phyloP scores from a whole-genome alignment of 2,113 vertebrate genomes.

The Sula dactylatra region DNA sequence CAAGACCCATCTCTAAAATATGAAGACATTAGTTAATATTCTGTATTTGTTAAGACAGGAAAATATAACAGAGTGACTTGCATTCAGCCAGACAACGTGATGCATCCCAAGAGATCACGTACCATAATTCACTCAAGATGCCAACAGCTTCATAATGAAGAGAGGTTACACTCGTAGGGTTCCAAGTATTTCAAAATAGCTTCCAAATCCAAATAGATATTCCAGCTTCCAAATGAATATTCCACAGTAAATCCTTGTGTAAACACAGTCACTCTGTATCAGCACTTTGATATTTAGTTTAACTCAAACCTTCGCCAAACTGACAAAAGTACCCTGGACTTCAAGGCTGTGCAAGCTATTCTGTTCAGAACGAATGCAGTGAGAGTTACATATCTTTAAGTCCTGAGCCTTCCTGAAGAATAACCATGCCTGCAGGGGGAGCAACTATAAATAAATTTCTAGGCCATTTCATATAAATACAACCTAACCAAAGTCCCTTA shows the following conservation, averaged over 20 bases:
- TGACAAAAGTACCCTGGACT: not conserved
- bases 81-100: not conserved
- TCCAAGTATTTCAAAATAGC: not conserved
- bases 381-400: not conserved
- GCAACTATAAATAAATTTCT: not conserved
- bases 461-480: not conserved
- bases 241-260: not conserved
- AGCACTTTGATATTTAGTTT: not conserved
- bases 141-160: not conserved
- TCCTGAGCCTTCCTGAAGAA: not conserved
- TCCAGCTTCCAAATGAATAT: not conserved
- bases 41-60: not conserved
- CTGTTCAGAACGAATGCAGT: rapidly evolving
- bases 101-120: not conserved
- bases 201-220: not conserved
- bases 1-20: not conserved
- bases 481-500: not conserved
- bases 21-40: not conserved
- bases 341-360: not conserved
- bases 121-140: not conserved
- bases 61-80: not conserved
- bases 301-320: not conserved
- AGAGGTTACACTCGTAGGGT: not conserved
- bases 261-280: too few relatives aligned
- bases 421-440: not conserved